Evolutionary conservation across 2,888 invertebrate species (phyloP), one percentile per base, ranked within the genome.

Genomic region (Sympetrum striolatum): DNA sequence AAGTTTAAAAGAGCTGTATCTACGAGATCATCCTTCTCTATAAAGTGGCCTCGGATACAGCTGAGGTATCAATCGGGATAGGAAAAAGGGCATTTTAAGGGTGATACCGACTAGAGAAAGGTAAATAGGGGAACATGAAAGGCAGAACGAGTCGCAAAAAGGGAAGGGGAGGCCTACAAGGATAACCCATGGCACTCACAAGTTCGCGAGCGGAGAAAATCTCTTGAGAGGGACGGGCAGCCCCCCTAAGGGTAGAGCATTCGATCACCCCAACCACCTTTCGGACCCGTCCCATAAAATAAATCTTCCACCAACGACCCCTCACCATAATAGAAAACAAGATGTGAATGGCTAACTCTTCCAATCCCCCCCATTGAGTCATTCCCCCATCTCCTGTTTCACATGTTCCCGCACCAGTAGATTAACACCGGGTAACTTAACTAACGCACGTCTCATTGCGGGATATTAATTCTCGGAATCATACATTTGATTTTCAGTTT

Each of bases 251-350:
- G 60, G 73, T 8, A 73, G 6, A 25, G 73, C n/a, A 12, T n/a
- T 73, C 25, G 0, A 25, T 25, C 73, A n/a, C n/a, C n/a, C n/a
- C n/a, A n/a, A n/a, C n/a, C n/a, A n/a, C n/a, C n/a, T n/a, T n/a
- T n/a, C n/a, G n/a, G n/a, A 25, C 73, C 14, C 35, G 37, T 37
- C 86, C 86, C 58, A 60, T 60, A 86, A 86, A 86, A 86, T 86
- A 86, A 86, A 86, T 86, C 86, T 86, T 60, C 86, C 37, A 60
- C 58, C 86, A 86, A 86, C 86, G 86, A 86, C 60, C 60, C 86
- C 86, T 86, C 86, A 86, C 86, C 86, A 86, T 86, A 86, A 86
- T 86, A 86, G 86, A 86, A 86, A 60, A 86, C 86, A 86, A 86
- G 86, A 86, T 58, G 58, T 86, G 86, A 86, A 86, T 86, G 86